Conservation (phyloP, 2,888 invertebrate genomes). For the Pocota personata region DNA sequence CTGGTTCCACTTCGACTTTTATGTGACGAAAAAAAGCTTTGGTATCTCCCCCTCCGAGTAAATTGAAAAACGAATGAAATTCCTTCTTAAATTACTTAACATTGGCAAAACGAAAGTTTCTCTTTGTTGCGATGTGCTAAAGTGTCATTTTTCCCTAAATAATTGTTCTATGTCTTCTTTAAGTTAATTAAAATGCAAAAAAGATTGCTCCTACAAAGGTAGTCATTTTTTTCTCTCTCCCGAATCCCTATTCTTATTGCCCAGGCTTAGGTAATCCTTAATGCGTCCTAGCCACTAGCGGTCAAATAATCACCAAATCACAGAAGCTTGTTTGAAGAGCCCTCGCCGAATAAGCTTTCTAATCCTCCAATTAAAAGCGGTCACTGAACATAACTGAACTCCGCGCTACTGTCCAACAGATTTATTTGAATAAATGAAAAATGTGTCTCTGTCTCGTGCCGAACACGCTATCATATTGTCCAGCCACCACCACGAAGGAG, state of each 20-base stretch:
- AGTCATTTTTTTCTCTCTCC: not conserved
- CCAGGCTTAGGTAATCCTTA: not conserved
- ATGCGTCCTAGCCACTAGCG: not conserved
- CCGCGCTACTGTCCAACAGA: constrained; percentile 24
- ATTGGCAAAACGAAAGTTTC: too few relatives aligned
- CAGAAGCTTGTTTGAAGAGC: constrained; percentile 57
- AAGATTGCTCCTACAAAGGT: not conserved
- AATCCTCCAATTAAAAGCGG: constrained; percentile 69
- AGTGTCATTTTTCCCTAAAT: too few relatives aligned
- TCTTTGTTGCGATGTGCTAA: too few relatives aligned
- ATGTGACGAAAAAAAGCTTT: too few relatives aligned
- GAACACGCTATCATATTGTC: constrained; percentile 40
- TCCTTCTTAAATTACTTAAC: too few relatives aligned
- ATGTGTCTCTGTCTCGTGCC: constrained; percentile 59
- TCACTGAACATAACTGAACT: constrained; percentile 20
- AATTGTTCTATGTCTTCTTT: not conserved
- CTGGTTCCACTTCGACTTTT: too few relatives aligned
- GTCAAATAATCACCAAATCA: constrained; percentile 59
- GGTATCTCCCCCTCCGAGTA: too few relatives aligned
- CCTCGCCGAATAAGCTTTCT: constrained; percentile 45
- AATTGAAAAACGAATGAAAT: too few relatives aligned
- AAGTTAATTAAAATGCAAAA: constrained; percentile 3
- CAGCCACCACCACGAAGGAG: constrained; percentile 5
- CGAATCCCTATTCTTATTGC: not conserved
- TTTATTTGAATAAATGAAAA: constrained; percentile 65